Base-by-base conservation (phyloP, 2,888 invertebrate species). In the Andrena praecox region DNA sequence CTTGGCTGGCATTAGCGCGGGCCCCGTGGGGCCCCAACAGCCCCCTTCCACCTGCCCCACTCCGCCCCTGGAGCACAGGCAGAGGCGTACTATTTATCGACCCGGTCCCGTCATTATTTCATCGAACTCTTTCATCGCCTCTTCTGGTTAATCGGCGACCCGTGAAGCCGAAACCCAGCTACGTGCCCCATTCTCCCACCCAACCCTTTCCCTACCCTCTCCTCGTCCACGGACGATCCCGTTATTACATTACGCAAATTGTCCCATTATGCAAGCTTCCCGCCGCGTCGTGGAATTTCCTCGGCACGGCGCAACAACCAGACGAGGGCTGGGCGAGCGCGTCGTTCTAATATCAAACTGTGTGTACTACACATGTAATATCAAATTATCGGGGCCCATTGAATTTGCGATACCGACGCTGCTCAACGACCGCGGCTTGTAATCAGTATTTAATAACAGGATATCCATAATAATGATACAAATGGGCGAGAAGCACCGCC, bases 111-210 rank as follows among this genome's bases (percentile, higher is more conserved):
- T 93, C 91, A 93, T 93, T 93, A 93, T 91, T 92, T 90, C 91
- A 91, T 93, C 93, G 90, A 92, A 92, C 91, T 91, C 92, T 92
- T 93, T 93, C 91, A 91, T 90, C 92, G 92, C 89, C 86, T 87
- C 87, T 82, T 81, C 84, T 82, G 48, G 81, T 77, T 89, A 88
- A 88, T 88, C 85, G 84, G 77, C 79, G 72, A 72, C 48, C 76
- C 77, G 73, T 63, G 59, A 77, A 66, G 66, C 66, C 70, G 66
- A 77, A 84, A 79, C 50, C 63, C 63, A 54, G 71, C 63, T 48
- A 59, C 71, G 27, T 20, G 31, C 20, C 54, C 33, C 10, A 8
- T 24, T 31, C 60, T 48, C 56, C 5, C 35, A 5, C 7, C n/a
- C 3, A 1, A 16, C 3, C 27, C 2, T 3, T 4, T 16, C 31